These are phyloP conservation scores for Alauda arvensis DNA, from an alignment of 2,797 vertebrate genomes.

Conservation along the genomic window DNA sequence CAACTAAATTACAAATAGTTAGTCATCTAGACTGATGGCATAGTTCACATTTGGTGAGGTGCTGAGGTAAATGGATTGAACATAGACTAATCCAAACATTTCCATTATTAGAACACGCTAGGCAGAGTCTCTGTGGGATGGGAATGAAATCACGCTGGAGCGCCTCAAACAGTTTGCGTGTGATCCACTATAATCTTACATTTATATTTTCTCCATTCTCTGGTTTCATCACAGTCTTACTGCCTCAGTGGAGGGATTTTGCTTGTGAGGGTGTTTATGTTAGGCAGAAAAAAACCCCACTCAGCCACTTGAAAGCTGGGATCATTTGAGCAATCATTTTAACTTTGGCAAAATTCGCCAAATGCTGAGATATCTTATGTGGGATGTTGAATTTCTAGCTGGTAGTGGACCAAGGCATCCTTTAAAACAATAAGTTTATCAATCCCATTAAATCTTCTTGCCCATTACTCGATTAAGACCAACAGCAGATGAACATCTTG, in stretches of 20 bases:
- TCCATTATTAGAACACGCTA: conserved; percentile 47
- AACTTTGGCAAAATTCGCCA: conserved; percentile 17
- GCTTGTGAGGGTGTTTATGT: conserved; percentile 48
- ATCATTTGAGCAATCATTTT: conserved; percentile 23
- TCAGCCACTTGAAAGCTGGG: conserved; percentile 34
- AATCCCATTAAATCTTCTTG: neutral
- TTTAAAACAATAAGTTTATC: conserved; percentile 1
- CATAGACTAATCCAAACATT: conserved; percentile 51
- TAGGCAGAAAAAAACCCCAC: neutral
- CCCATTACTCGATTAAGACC: conserved; percentile 29
- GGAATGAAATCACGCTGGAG: conserved; percentile 32
- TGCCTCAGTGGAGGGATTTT: conserved; percentile 43
- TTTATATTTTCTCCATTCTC: conserved; percentile 41
- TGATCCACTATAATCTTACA: conserved; percentile 17
- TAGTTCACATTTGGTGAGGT: conserved; percentile 43
- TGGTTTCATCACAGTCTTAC: conserved; percentile 47
- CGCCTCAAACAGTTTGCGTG: neutral
- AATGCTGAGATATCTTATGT: neutral
- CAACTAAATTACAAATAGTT: conserved; percentile 19
- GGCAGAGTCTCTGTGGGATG: conserved; percentile 9
- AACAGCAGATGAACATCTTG: neutral
- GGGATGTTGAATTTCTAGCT: neutral
- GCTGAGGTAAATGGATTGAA: conserved; percentile 24
- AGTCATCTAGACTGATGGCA: conserved; percentile 27
- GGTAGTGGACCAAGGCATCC: neutral